Evolutionary conservation across 2,797 vertebrate genomes (phyloP), one percentile per base, ranked within the genome.

Genomic region (Mallotus villosus): DNA sequence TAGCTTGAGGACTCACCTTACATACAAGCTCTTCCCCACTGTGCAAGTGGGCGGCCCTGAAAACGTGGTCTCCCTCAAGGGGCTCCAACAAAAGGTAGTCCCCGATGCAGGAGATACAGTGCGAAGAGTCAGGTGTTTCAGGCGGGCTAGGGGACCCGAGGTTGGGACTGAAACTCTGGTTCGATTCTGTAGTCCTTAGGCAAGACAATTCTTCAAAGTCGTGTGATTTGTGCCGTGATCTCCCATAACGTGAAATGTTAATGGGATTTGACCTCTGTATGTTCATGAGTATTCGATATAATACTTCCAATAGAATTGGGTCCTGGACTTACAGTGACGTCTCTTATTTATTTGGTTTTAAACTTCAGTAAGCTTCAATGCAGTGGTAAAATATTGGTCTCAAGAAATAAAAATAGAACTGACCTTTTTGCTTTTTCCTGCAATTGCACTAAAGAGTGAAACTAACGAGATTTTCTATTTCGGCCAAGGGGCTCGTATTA

Each of bases 221-320:
- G 92, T 98, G 97, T 88, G 94, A 94, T 97, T 99, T 99, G 92
- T 96, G 97, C 90, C 98, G 92, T 88, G 97, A 94, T 95, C 97
- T 94, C 93, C 97, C 97, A 98, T 99, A 96, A 87, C 96, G 95
- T 90, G 96, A 94, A 94, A 99, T 99, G 90, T 95, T 95, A 93
- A 99, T 99, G 87, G 98, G 97, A 95, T 94, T 96, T 87, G 98
- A 99, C 92, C 98, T 97, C 94, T 97, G 98, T 97, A 99, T 97
- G 97, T 97, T 99, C 97, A 99, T 99, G 95, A 93, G 96, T 95
- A 95, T 96, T 85, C 88, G 93, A 91, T 91, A 84, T 24, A 82
- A 84, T 74, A 85, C 74, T 88, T 91, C 89, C 90, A 82, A 88
- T 78, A 74, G 86, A 81, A 25, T 51, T 66, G 77, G 74, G 76